A percentile compares a stretch with the other conserved stretches of the same genome.
These are phyloP conservation scores for Eptesicus fuscus DNA, from an alignment of 2,113 vertebrate genomes.

Conservation along the genomic window DNA sequence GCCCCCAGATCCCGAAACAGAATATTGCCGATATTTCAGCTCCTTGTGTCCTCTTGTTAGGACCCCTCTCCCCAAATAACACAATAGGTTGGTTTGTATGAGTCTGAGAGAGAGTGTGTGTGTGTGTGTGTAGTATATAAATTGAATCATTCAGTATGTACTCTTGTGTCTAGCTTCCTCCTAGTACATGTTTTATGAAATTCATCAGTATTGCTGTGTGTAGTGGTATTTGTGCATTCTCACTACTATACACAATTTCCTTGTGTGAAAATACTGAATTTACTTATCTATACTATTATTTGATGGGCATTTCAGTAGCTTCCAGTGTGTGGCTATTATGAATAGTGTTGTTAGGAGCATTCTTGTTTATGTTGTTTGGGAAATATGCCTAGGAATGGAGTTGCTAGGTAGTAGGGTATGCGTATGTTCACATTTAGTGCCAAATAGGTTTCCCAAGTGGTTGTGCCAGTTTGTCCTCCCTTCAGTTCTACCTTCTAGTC, in stretches of 20 bases:
- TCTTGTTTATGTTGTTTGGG: conserved; percentile 36
- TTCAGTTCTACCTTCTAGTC: background rate
- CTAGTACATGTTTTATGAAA: background rate
- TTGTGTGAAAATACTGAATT: background rate
- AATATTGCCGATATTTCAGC: background rate
- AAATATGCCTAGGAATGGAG: background rate
- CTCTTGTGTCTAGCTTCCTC: background rate
- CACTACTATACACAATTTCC: background rate
- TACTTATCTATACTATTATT: background rate
- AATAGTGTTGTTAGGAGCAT: background rate
- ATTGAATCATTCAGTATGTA: background rate
- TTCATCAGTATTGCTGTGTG: background rate
- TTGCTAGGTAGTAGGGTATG: background rate
- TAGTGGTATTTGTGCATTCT: conserved; percentile 14
- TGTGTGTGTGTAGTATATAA: background rate
- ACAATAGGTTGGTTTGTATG: background rate
- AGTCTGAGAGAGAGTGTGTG: background rate
- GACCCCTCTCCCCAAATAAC: background rate
- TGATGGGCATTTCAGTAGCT: conserved; percentile 11
- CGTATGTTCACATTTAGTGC: background rate
- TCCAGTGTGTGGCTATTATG: background rate
- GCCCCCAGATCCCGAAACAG: background rate
- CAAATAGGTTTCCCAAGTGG: background rate
- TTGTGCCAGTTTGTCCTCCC: background rate
- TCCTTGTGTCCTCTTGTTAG: background rate